These are phyloP conservation scores for Ophioderma brevispina DNA, from an alignment of 35 echinoderm and acorn worm genomes.

Conservation along the genomic window DNA sequence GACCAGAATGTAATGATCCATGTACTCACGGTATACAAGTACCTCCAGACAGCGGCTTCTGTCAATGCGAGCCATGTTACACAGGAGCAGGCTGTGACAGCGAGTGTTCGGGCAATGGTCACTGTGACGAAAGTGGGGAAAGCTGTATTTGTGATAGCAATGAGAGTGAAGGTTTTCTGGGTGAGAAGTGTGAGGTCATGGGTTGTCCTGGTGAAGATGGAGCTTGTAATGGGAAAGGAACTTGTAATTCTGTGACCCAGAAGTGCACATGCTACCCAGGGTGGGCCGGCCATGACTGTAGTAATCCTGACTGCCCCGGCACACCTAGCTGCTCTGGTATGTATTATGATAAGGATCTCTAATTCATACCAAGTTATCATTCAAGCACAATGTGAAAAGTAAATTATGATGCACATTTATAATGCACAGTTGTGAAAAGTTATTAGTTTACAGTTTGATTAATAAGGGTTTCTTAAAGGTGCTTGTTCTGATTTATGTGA, in stretches of 20 bases:
- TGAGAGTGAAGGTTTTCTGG: constrained; percentile 40
- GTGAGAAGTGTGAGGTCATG: constrained; percentile 66
- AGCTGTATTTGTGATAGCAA: constrained; percentile 59
- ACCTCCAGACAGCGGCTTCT: constrained; percentile 74
- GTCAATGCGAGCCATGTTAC: constrained; percentile 78
- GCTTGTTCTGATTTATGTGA: no score
- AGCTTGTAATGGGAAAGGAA: constrained; percentile 61
- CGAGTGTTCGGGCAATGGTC: constrained; percentile 76
- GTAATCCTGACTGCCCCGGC: constrained; percentile 64
- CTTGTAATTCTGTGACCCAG: constrained; percentile 55
- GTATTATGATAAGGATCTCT: no score
- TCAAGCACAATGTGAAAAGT: no score
- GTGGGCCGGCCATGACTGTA: constrained; percentile 77
- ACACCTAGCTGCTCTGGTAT: constrained; percentile 70
- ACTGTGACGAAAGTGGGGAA: constrained; percentile 40
- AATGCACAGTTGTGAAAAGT: no score
- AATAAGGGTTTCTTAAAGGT: no score
- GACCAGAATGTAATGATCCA: constrained; percentile 71
- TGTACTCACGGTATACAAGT: constrained; percentile 65
- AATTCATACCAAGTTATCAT: no score
- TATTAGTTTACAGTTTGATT: no score
- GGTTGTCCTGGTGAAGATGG: constrained; percentile 78
- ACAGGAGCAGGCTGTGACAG: constrained; percentile 78
- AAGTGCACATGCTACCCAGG: constrained; percentile 83
- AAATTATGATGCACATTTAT: no score